phyloP scores from a whole-genome alignment of 2,888 invertebrate genomes.

The Choreutis nemorana region DNA sequence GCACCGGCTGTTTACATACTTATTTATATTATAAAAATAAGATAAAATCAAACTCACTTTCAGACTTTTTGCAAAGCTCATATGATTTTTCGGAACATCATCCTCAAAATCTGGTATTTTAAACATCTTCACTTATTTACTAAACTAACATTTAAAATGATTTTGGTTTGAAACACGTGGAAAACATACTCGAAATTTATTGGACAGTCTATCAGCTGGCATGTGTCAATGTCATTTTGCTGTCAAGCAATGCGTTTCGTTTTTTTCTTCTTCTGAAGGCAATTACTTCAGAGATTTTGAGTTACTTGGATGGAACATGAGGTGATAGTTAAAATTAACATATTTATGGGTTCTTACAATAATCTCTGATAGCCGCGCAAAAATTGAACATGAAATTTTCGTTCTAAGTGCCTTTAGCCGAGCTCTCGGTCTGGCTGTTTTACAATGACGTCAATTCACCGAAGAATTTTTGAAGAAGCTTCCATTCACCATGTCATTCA shows the following conservation, averaged over 20 bases:
- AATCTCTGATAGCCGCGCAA: too few relatives aligned
- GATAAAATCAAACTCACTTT: conserved; percentile 16
- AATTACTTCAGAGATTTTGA: too few relatives aligned
- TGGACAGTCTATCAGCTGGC: neutral
- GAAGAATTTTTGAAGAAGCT: too few relatives aligned
- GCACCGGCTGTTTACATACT: conserved; percentile 7
- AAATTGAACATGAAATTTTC: too few relatives aligned
- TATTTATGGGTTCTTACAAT: too few relatives aligned
- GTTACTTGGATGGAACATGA: too few relatives aligned
- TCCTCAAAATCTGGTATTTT: conserved; percentile 38
- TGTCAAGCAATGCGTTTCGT: conserved; percentile 4
- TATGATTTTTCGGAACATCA: conserved; percentile 20
- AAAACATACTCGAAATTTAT: conserved; percentile 3
- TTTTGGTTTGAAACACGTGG: conserved; percentile 5
- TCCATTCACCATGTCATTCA: too few relatives aligned
- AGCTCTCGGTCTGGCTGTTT: too few relatives aligned
- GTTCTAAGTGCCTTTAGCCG: too few relatives aligned
- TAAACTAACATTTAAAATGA: neutral
- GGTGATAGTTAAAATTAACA: too few relatives aligned
- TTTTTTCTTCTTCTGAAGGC: too few relatives aligned
- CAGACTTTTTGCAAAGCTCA: conserved; percentile 18
- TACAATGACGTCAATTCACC: too few relatives aligned
- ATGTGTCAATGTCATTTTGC: neutral
- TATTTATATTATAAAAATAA: neutral
- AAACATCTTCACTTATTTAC: conserved; percentile 23